Base-by-base conservation (phyloP, 2,113 vertebrate genomes). In the Pelmatolapia mariae region DNA sequence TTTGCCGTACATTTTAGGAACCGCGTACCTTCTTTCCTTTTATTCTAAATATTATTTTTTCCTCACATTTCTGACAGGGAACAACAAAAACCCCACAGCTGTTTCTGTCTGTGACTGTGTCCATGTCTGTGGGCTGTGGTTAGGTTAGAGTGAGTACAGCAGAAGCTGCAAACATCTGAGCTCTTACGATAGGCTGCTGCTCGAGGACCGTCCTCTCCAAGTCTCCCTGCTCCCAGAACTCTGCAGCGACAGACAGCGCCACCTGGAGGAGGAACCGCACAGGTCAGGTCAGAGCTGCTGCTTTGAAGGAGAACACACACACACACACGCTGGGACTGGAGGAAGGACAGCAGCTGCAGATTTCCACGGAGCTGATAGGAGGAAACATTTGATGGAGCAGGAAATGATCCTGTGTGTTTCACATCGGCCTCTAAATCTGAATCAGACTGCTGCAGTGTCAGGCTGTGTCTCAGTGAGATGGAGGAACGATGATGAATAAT, bases 191-290 rank as follows among this genome's bases (percentile, higher is more conserved):
- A 18, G 97, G 96, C 2, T 96, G 93, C 26, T 97, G 96, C 90
- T 97, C 96, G 90, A 97, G 93, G 18, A 97, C 96, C 0, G 95
- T 97, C 89, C 96, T 96, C 93, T 97, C 97, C 93, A 97, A 93
- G 89, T 97, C 97, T 92, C 97, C 97, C 94, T 97, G 97, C 92
- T 97, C 97, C 97, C 96, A 97, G 95, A 97, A 97, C 95, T 97
- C 97, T 52, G 97, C 96, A 19, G 96, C 96, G 2, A 97, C 96
- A 15, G 95, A 95, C 86, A 97, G 91, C 85, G 96, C 97, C 95
- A 97, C 96, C 97, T 97, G n/a, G 19, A 90, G 84, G 53, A 33
- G 2, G 19, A 78, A n/a, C 3, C 22, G 38, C 6, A 63, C 61
- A 47, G 47, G 43, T 15, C 7, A 4, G 57, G 9, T 80, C 36